Evolutionary conservation across 1,140 invertebrate species (phyloP), one percentile per base, ranked within the genome.

Genomic region (Leucophenga varia): DNA sequence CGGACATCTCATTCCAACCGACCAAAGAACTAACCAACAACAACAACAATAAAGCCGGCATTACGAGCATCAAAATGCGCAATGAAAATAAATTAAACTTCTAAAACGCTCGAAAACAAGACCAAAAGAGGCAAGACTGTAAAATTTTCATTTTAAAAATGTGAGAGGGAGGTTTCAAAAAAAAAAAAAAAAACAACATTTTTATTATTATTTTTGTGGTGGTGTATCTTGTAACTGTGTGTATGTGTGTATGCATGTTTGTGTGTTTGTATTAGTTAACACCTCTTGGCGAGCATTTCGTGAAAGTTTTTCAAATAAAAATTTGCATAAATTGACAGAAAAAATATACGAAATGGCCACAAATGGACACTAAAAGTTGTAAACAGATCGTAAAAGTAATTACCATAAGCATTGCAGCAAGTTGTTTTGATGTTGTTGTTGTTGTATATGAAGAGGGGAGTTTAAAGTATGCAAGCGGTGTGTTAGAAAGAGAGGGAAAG

Each of bases 381-480:
- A 71, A 71, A 71, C 67, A 71, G 67, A 57, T 71, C 67, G 60
- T 71, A 67, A 71, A 71, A 71, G 67, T 67, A 70, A 70, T 65
- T 65, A 65, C 64, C 63, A 49, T n/a, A n/a, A n/a, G n/a, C n/a
- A n/a, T n/a, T n/a, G n/a, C n/a, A n/a, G n/a, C n/a, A n/a, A n/a
- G n/a, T n/a, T n/a, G n/a, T n/a, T n/a, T n/a, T n/a, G n/a, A n/a
- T n/a, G n/a, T n/a, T n/a, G n/a, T n/a, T n/a, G n/a, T n/a, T n/a
- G n/a, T n/a, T n/a, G n/a, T n/a, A n/a, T n/a, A n/a, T n/a, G n/a
- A n/a, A n/a, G n/a, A n/a, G n/a, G n/a, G n/a, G n/a, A n/a, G n/a
- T n/a, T n/a, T n/a, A n/a, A n/a, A n/a, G n/a, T n/a, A n/a, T n/a
- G n/a, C n/a, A n/a, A n/a, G n/a, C n/a, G n/a, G n/a, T n/a, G n/a